Evolutionary conservation across 2,888 invertebrate species (phyloP), one percentile per base, ranked within the genome.

Genomic region (Drosophila anomelani): DNA sequence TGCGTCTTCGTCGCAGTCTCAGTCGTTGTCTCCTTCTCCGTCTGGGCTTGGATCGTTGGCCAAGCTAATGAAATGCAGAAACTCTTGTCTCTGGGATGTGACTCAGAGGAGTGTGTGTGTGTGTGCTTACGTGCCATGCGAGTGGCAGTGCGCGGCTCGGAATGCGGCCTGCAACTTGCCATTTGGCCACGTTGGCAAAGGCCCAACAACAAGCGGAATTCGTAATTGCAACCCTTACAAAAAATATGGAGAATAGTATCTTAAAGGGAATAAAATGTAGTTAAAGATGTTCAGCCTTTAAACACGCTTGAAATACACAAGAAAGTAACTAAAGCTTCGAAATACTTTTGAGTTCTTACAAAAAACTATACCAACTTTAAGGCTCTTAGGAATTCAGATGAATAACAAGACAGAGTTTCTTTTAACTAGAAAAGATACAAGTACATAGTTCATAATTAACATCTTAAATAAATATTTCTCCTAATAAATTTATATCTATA

Each of bases 1-100:
- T 49, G 49, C 20, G 17, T 17, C 49, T 49, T 8, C 12, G 32
- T 32, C 49, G 17, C 17, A 15, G 15, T 46, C 46, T 15, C 26
- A 6, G 17, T 32, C 12, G 32, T 12, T 9, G 15, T 51, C 51
- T 51, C 51, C 34, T 17, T 23, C 20, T 53, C 20, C 10, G 20
- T 15, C 44, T 39, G 51, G 39, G 57, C 46, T 34, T 47, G 56
- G 36, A 38, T 29, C 43, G 34, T 20, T 34, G 44, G 53, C 49
- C 49, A 49, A 53, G 67, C 72, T 49, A 72, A 57, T 71, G 36
- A 71, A 68, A 68, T 71, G 68, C 68, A 71, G 72, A 68, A 57
- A 57, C 26, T 71, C 58, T 49, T 41, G 41, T 41, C 58, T 58
- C 51, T 53, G 34, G n/a, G 34, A 36, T 71, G 60, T 68, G 68